Evolutionary conservation across 64 coral and sea anemone genomes (phyloP).

Genomic region (Acropora tenuis): DNA sequence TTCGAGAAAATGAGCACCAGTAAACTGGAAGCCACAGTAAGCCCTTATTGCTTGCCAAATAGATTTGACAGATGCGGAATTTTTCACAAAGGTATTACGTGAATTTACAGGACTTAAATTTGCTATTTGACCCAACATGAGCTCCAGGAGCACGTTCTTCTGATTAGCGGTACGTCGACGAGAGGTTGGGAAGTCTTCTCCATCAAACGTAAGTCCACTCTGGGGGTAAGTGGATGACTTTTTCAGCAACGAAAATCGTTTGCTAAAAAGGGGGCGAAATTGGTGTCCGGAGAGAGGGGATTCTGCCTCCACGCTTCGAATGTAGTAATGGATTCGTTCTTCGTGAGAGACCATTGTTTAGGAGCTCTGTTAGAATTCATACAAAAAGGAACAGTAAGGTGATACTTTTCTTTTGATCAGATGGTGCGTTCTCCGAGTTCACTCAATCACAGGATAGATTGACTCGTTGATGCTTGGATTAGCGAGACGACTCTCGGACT

Average conservation of each 20-base stretch:
- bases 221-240: conserved; percentile 1
- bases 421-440: not conserved
- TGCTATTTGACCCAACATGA: not conserved
- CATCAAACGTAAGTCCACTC: conserved; percentile 6
- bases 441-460: not conserved
- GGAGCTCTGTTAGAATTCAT: not conserved
- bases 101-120: not conserved
- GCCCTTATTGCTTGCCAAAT: not conserved
- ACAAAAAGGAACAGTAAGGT: not conserved
- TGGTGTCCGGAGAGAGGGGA: not conserved
- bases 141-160: conserved; percentile 11
- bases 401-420: not conserved
- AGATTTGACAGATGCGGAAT: not conserved
- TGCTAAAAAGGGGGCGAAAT: conserved; percentile 17
- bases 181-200: not conserved
- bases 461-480: not conserved
- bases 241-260: conserved; percentile 8
- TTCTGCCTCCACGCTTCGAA: conserved; percentile 34
- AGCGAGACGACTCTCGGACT: not conserved
- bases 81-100: not conserved
- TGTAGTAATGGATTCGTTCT: conserved; percentile 1
- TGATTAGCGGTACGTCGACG: not conserved
- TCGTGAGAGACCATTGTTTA: not conserved
- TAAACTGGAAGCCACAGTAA: not conserved
- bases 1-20: conserved; percentile 4